Base-by-base conservation (phyloP, 2,888 invertebrate genomes). In the Lobophora halterata region DNA sequence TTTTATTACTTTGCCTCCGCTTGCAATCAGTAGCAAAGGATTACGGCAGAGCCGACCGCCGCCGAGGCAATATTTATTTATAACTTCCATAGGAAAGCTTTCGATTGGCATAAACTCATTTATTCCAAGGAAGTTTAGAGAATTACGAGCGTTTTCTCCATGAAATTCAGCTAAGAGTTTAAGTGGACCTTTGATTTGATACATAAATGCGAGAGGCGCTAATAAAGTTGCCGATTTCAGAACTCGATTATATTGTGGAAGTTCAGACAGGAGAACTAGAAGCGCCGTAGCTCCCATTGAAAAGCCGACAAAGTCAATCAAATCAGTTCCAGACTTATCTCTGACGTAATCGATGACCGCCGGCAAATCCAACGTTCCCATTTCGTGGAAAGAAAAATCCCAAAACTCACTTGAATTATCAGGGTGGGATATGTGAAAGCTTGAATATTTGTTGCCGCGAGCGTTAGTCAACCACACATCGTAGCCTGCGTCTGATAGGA, bases 401-500 rank as follows among this genome's bases (percentile, higher is more conserved):
- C 72, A 76, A 45, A 59, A 71, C 1, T 62, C 54, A 4, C 34
- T 4, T 0, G 52, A 41, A 3, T 58, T 41, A 0, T 41, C n/a
- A 3, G 19, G 35, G 27, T 38, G 55, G 1, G 10, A 51, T 1
- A 42, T 23, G 37, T 70, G 65, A 2, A 34, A 34, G 37, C 36
- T 68, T 8, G 72, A 71, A 41, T 73, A 77, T 48, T 53, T 62
- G 31, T 69, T 78, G 8, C 75, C 71, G 42, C 73, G 62, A 3
- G 66, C 66, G 36, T 89, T 89, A 5, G 82, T 68, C 75, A 74
- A 85, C 93, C 79, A 93, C 0, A 89, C 87, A 45, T 89, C 89
- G 46, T 78, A 88, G 4, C 86, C 83, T 3, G 70, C 67, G 31
- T 91, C 72, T 73, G 83, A 70, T 77, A 93, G 29, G 16, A 70